These are phyloP conservation scores for Tricholaema leucomelas DNA, from an alignment of 2,113 vertebrate genomes.

Conservation along the genomic window DNA sequence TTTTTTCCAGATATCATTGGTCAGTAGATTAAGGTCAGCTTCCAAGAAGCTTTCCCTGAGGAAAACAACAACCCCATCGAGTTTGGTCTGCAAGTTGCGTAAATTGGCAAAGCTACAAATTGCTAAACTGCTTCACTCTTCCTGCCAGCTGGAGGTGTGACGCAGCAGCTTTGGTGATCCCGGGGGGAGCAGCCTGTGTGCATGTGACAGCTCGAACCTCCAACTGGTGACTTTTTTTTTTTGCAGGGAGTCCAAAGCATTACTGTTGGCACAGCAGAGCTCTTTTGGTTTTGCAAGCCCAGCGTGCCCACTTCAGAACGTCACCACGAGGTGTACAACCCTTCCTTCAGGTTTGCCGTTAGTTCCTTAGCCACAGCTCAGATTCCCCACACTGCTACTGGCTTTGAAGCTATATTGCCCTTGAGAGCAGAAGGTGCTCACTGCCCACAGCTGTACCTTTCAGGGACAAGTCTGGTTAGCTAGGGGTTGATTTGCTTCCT, in stretches of 20 bases:
- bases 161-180: neutral
- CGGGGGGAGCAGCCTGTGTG: neutral
- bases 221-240: neutral
- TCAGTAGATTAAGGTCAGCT: neutral
- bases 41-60: neutral
- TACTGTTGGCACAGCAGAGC: accelerated
- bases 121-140: neutral
- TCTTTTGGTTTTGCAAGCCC: neutral
- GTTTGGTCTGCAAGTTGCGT: neutral
- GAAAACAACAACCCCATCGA: neutral
- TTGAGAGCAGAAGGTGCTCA: neutral
- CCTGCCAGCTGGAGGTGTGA: neutral
- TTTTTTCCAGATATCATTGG: neutral
- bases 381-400: neutral
- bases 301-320: neutral
- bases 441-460: neutral
- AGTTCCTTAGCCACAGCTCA: neutral
- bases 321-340: neutral
- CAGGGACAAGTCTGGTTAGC: neutral
- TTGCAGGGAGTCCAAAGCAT: neutral
- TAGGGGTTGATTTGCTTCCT: neutral
- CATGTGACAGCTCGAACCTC: neutral
- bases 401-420: neutral
- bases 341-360: neutral
- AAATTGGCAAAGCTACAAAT: neutral